Conservation (phyloP, 2,888 invertebrate species). For the Lepidonotus clava region DNA sequence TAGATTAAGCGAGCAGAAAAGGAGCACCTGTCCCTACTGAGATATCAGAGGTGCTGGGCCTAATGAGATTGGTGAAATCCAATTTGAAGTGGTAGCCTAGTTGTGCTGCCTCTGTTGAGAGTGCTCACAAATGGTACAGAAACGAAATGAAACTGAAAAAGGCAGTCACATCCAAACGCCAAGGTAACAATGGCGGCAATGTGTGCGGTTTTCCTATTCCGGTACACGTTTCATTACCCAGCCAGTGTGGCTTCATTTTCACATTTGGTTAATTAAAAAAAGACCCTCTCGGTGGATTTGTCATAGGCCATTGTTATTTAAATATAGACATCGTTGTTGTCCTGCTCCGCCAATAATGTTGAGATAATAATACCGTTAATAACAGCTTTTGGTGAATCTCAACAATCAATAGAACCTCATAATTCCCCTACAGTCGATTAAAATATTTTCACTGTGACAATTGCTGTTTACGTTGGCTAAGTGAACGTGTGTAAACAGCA, state of each 20-base stretch:
- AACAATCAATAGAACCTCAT: neutral
- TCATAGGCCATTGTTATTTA: neutral
- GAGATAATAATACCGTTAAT: neutral
- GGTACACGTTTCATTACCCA: neutral
- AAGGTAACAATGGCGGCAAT: too few species aligned
- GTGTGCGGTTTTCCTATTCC: neutral
- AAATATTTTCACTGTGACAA: too few species aligned
- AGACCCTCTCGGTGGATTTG: neutral
- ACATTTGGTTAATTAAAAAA: too few species aligned
- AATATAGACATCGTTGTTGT: neutral
- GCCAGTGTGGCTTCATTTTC: neutral
- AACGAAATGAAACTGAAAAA: conserved; percentile 4
- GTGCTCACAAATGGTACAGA: neutral
- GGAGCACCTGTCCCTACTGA: neutral
- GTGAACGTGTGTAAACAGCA: neutral
- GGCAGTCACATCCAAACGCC: too few species aligned
- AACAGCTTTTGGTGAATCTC: neutral
- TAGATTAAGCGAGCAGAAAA: too few species aligned
- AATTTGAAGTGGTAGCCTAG: neutral
- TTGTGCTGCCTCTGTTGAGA: neutral
- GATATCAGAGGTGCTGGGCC: neutral
- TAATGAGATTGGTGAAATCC: conserved; percentile 8
- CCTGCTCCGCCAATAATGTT: neutral
- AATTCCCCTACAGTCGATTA: neutral
- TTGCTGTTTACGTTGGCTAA: neutral